phyloP scores from a whole-genome alignment of 2,113 vertebrate genomes.

The Cacatua alba region DNA sequence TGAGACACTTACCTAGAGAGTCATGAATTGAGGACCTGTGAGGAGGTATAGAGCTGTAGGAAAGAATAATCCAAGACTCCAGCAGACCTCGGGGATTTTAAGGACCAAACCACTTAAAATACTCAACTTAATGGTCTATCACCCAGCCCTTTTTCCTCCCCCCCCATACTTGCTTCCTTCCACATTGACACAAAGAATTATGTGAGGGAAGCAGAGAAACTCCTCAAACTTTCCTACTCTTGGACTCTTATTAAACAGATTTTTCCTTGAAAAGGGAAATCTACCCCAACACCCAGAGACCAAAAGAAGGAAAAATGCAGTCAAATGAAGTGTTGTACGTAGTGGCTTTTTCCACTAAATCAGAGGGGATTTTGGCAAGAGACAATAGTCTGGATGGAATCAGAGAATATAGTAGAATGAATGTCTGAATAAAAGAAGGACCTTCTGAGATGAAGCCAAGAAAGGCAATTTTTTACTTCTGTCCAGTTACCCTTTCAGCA shows the following conservation, averaged over 20 bases:
- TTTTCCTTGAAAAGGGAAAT: constrained; percentile 52
- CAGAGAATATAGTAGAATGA: constrained; percentile 1
- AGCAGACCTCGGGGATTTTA: neutral
- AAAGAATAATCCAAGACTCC: neutral
- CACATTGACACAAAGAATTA: neutral
- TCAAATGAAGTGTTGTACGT: neutral
- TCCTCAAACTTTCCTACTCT: constrained; percentile 9
- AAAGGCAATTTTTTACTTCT: neutral
- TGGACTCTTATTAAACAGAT: neutral
- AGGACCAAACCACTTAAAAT: neutral
- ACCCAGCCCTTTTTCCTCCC: neutral
- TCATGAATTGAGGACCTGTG: neutral
- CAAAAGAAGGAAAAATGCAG: constrained; percentile 31
- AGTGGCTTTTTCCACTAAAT: neutral
- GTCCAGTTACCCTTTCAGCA: neutral
- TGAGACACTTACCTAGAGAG: neutral
- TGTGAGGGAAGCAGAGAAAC: constrained; percentile 24
- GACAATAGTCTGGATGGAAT: constrained; percentile 4
- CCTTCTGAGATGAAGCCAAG: constrained; percentile 5
- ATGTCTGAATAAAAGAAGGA: constrained; percentile 11
- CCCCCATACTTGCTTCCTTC: neutral
- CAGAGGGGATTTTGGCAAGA: constrained; percentile 25
- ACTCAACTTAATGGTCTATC: neutral
- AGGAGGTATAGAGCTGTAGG: neutral
- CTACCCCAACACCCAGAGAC: neutral